These are phyloP conservation scores for Hippopotamyrus pictus DNA, from an alignment of 2,797 vertebrate genomes.

Conservation along the genomic window DNA sequence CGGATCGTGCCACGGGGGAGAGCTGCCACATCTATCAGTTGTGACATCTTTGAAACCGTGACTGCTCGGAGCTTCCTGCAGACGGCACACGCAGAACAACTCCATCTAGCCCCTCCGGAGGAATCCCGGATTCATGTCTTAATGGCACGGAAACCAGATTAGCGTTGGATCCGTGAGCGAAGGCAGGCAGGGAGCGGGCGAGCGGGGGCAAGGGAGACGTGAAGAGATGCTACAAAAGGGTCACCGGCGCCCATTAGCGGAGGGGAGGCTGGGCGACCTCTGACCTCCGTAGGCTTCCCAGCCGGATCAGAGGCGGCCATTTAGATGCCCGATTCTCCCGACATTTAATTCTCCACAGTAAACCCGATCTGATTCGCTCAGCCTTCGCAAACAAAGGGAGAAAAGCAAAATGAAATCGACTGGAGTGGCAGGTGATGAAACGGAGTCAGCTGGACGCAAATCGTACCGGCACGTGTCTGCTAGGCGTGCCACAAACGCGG, in stretches of 20 bases:
- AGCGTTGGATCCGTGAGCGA: not conserved
- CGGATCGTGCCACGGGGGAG: not conserved
- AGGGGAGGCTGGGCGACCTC: not conserved
- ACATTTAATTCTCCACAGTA: not conserved
- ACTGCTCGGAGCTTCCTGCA: not conserved
- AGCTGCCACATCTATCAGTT: not conserved
- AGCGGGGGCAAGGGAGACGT: not conserved
- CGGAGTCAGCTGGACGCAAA: not conserved
- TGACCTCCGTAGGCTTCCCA: not conserved
- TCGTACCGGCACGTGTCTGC: not conserved
- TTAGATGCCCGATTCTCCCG: not conserved
- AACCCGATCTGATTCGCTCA: not conserved
- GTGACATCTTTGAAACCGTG: not conserved
- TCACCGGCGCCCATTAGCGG: not conserved
- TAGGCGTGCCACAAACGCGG: not conserved
- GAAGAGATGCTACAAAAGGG: not conserved
- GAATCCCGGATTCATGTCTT: not conserved
- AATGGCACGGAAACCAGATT: not conserved
- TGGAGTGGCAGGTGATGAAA: not conserved
- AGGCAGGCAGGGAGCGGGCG: not conserved
- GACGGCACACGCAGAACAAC: not conserved
- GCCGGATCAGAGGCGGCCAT: not conserved
- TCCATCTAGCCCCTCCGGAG: not conserved
- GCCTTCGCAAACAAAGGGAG: not conserved
- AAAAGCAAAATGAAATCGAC: not conserved